Percentiles rank a stretch among this genome's conserved stretches.
Evolutionary conservation across 1,140 invertebrate species (phyloP).

Genomic region (Lepidurus packardi): DNA sequence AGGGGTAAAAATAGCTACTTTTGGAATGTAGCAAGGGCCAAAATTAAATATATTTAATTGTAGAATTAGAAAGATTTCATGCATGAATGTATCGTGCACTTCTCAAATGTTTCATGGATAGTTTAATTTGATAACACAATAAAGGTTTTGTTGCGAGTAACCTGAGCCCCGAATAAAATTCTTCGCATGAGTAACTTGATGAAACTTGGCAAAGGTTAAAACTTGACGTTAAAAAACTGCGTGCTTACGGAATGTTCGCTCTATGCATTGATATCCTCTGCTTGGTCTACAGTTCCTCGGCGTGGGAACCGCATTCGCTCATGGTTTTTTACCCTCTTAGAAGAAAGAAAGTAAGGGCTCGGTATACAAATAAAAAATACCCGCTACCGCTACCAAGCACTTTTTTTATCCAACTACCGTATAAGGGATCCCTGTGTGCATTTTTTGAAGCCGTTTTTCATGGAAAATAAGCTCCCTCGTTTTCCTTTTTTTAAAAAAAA

Average conservation of each 20-base stretch:
- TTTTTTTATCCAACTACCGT: background rate
- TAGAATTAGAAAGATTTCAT: too few relatives aligned
- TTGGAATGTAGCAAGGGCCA: too few relatives aligned
- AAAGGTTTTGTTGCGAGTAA: too few relatives aligned
- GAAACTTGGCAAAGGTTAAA: background rate
- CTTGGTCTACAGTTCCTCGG: background rate
- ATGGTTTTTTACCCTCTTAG: slow-evolving; percentile 22
- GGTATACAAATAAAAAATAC: slow-evolving; percentile 20
- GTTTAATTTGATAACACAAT: too few relatives aligned
- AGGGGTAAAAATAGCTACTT: too few relatives aligned
- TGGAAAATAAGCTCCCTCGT: slow-evolving; percentile 5
- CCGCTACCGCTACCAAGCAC: slow-evolving; percentile 5
- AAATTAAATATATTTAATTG: too few relatives aligned
- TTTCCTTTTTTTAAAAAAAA: slow-evolving; percentile 1
- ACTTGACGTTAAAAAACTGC: background rate
- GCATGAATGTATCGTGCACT: too few relatives aligned
- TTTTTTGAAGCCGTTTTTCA: background rate
- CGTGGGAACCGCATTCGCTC: slow-evolving; percentile 12
- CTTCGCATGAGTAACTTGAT: background rate
- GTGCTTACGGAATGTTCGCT: background rate
- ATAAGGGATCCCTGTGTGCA: too few relatives aligned
- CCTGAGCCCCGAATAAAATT: too few relatives aligned
- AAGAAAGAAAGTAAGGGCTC: slow-evolving; percentile 14
- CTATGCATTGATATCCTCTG: slow-evolving; percentile 3
- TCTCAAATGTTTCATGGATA: too few relatives aligned